These are phyloP conservation scores for Melanargia galathea DNA, from an alignment of 2,888 invertebrate species.

Conservation along the genomic window DNA sequence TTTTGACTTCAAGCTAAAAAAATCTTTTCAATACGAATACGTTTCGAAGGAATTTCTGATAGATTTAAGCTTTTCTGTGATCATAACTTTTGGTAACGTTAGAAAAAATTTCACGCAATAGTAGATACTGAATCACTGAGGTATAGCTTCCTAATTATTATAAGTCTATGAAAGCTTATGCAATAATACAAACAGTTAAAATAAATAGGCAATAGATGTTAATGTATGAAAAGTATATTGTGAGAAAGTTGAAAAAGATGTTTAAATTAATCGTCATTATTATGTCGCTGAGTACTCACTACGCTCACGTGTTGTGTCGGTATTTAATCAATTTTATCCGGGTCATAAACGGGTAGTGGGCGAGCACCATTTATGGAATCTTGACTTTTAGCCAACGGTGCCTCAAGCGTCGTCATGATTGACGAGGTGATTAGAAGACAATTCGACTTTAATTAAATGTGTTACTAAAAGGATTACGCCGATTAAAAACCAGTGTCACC, in stretches of 20 bases:
- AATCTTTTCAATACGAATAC: too few species aligned
- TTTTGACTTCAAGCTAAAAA: too few species aligned
- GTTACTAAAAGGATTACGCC: neutral
- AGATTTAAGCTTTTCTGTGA: too few species aligned
- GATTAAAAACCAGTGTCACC: neutral
- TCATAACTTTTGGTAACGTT: too few species aligned
- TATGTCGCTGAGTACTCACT: neutral
- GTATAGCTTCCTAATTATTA: too few species aligned
- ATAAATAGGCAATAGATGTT: too few species aligned
- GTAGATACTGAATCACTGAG: too few species aligned
- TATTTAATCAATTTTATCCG: constrained; percentile 51
- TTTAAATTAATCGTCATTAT: constrained; percentile 3
- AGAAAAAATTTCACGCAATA: too few species aligned
- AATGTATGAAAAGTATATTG: neutral
- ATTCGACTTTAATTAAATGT: constrained; percentile 8
- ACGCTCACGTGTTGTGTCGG: constrained; percentile 5
- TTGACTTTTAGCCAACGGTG: constrained; percentile 46
- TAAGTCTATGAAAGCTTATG: too few species aligned
- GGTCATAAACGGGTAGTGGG: constrained; percentile 57
- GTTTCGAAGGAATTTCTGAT: too few species aligned
- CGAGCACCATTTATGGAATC: constrained; percentile 64
- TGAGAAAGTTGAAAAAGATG: neutral
- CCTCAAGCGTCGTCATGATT: constrained; percentile 5
- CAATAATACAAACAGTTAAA: too few species aligned
- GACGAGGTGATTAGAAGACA: constrained; percentile 19